Evolutionary conservation across 2,888 invertebrate species (phyloP).

Genomic region (Morpho helenor): DNA sequence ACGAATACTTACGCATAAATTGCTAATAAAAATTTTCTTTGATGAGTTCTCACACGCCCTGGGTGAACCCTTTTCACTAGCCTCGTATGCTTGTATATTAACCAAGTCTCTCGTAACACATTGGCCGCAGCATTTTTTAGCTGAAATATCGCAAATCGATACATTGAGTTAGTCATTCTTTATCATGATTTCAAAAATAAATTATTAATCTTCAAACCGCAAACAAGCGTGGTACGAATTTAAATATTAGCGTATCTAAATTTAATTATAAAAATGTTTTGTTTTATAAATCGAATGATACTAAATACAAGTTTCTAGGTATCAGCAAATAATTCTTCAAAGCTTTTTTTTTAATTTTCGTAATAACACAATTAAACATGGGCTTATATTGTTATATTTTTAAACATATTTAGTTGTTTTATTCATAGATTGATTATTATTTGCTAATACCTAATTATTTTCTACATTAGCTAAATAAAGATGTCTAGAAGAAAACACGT

Average conservation of each 20-base stretch:
- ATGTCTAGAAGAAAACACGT: constrained; percentile 3
- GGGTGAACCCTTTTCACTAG: constrained; percentile 98
- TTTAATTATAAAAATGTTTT: constrained; percentile 2
- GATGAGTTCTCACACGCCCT: constrained; percentile 97
- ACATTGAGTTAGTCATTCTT: constrained; percentile 8
- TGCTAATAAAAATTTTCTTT: constrained; percentile 98
- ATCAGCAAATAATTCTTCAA: constrained; percentile 4
- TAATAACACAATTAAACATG: background rate
- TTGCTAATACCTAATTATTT: background rate
- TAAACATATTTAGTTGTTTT: background rate
- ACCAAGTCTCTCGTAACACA: constrained; percentile 99
- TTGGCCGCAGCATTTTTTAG: constrained; percentile 99
- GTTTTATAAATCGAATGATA: background rate
- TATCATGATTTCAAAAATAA: constrained; percentile 1
- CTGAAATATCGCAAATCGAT: constrained; percentile 74
- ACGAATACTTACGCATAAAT: constrained; percentile 96
- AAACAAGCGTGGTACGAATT: constrained; percentile 15
- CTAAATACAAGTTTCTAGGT: background rate
- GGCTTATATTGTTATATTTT: background rate
- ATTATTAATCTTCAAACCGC: constrained; percentile 14
- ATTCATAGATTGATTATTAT: background rate
- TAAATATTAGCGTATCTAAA: constrained; percentile 7
- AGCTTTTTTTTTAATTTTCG: background rate
- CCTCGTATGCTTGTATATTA: constrained; percentile 99
- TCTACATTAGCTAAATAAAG: constrained; percentile 7